Conservation (phyloP, 2,888 invertebrate species). For the Fabriciana adippe region DNA sequence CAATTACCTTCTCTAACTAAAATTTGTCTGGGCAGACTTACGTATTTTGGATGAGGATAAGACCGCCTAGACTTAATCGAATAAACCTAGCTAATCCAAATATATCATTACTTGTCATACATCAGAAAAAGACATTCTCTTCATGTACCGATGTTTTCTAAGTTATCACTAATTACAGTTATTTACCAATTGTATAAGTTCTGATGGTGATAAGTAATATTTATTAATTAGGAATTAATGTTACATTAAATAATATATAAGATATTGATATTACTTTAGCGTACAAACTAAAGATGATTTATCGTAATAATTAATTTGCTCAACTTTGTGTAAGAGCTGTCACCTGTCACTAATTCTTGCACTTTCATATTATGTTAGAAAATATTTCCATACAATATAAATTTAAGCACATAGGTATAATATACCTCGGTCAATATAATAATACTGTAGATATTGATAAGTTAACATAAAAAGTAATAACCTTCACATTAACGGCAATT, state of each 20-base stretch:
- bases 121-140: slow-evolving; percentile 10
- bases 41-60: neutral
- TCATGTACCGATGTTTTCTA: neutral
- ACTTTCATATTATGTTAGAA: slow-evolving; percentile 7
- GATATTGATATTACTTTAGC: slow-evolving; percentile 18
- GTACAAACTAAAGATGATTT: slow-evolving; percentile 24
- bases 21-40: slow-evolving; percentile 40
- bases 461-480: neutral
- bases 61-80: slow-evolving; percentile 20
- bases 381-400: neutral
- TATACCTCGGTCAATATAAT: neutral
- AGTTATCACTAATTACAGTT: neutral
- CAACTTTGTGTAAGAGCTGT: slow-evolving; percentile 19
- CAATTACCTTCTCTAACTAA: slow-evolving; percentile 1
- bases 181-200: slow-evolving; percentile 6
- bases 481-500: too few relatives aligned
- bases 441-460: slow-evolving; percentile 13
- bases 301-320: slow-evolving; percentile 17
- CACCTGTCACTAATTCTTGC: neutral
- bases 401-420: neutral
- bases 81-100: slow-evolving; percentile 26
- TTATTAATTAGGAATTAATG: slow-evolving; percentile 18
- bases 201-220: slow-evolving; percentile 23
- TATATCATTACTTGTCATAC: slow-evolving; percentile 22
- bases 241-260: slow-evolving; percentile 7